Evolutionary conservation across 2,888 invertebrate genomes (phyloP), one percentile per base, ranked within the genome.

Genomic region (Lasioglossum malachurum): DNA sequence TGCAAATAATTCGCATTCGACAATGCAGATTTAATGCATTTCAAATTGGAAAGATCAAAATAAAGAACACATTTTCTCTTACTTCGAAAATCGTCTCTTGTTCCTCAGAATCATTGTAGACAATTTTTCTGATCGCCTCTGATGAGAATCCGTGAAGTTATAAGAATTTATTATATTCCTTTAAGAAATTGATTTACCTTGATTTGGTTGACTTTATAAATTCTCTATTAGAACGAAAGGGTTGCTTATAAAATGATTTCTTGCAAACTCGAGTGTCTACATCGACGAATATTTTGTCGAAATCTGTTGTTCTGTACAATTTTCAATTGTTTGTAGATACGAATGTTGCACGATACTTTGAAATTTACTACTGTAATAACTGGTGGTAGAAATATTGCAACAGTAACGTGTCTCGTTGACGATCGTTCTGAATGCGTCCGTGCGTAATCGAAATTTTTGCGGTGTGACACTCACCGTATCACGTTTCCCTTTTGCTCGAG

Each of bases 401-500:
- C 8, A 38, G 69, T 69, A 87, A 41, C 81, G 81, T 49, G n/a
- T 19, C 57, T 31, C 64, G 75, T 19, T 64, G 79, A 67, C 69
- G 78, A 74, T 83, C 82, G 73, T 91, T 75, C 86, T 57, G 77
- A 80, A 90, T 83, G 86, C 90, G 87, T 88, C 88, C 83, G 86
- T 89, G 85, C 86, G 90, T 88, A 92, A 91, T 89, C 91, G 88
- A 92, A 91, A 91, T 92, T 93, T 91, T 91, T 92, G 92, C 87
- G 90, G 88, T 88, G 90, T 80, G 90, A 91, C 91, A 88, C 88
- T 90, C 87, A 91, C 91, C 92, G 88, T 93, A 92, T 93, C 93
- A 92, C 93, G 93, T 94, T 95, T 95, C 95, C 93, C 92, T 92
- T 87, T 89, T 89, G 93, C 94, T 93, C 83, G 86, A 89, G 95